phyloP scores from a whole-genome alignment of 2,797 vertebrate genomes.

The Lycodopsis pacificus region DNA sequence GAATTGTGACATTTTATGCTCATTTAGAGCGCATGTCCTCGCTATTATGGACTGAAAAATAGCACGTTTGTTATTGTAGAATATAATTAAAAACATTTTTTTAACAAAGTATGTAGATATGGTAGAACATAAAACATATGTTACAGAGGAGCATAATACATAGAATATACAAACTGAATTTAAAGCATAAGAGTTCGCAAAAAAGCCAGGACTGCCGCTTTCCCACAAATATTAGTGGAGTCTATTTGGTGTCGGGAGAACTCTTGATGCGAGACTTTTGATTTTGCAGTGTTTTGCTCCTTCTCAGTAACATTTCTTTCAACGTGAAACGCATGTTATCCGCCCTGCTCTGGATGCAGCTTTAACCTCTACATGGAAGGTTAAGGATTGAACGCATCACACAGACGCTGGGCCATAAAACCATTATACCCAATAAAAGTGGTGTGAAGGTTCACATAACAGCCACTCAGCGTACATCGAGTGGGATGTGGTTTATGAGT shows the following conservation, averaged over 20 bases:
- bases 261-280: background rate
- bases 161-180: background rate
- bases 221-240: background rate
- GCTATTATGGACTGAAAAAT: background rate
- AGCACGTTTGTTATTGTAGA: background rate
- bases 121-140: background rate
- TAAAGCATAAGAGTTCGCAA: background rate
- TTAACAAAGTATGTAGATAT: background rate
- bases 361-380: constrained; percentile 53
- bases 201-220: background rate
- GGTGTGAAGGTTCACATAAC: constrained; percentile 61
- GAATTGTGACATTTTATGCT: background rate
- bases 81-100: background rate
- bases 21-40: background rate
- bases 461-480: constrained; percentile 40
- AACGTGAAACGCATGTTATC: background rate
- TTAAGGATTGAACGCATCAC: constrained; percentile 30
- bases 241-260: background rate
- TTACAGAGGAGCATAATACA: background rate
- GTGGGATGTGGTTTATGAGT: constrained; percentile 70
- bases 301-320: constrained; percentile 10
- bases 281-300: background rate
- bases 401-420: constrained; percentile 55
- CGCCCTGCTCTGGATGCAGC: constrained; percentile 18
- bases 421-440: constrained; percentile 53